Evolutionary conservation across 2,113 vertebrate species (phyloP).

Genomic region (Daboia siamensis): DNA sequence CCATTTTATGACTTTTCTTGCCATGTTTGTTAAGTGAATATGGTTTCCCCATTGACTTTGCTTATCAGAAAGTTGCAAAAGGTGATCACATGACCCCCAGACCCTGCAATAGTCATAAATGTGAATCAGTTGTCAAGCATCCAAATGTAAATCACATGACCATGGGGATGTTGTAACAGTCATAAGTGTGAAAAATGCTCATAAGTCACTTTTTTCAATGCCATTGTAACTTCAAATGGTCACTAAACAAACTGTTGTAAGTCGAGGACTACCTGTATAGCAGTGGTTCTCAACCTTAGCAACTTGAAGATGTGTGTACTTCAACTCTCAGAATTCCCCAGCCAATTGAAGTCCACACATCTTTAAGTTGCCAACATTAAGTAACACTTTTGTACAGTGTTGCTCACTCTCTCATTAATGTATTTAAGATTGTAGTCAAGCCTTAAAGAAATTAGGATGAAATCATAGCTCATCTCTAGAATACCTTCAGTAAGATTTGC

Average conservation of each 20-base stretch:
- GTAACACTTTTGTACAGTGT: too few species aligned
- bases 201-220: not conserved
- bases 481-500: not conserved
- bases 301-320: not conserved
- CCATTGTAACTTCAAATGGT: not conserved
- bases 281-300: not conserved
- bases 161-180: not conserved
- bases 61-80: not conserved
- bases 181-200: not conserved
- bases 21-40: not conserved
- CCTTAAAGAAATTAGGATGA: not conserved
- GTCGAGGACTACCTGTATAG: not conserved
- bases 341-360: not conserved
- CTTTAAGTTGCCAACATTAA: too few species aligned
- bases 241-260: not conserved
- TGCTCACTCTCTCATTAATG: not conserved
- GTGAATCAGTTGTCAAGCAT: not conserved
- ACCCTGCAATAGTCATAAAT: not conserved
- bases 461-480: not conserved
- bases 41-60: not conserved
- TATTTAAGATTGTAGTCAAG: not conserved
- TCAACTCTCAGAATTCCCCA: not conserved
- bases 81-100: not conserved
- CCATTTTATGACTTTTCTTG: not conserved
- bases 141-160: not conserved